Percentiles rank a stretch among this genome's conserved stretches.
These are phyloP conservation scores for Castor canadensis DNA, from an alignment of 2,113 vertebrate species.

Conservation along the genomic window DNA sequence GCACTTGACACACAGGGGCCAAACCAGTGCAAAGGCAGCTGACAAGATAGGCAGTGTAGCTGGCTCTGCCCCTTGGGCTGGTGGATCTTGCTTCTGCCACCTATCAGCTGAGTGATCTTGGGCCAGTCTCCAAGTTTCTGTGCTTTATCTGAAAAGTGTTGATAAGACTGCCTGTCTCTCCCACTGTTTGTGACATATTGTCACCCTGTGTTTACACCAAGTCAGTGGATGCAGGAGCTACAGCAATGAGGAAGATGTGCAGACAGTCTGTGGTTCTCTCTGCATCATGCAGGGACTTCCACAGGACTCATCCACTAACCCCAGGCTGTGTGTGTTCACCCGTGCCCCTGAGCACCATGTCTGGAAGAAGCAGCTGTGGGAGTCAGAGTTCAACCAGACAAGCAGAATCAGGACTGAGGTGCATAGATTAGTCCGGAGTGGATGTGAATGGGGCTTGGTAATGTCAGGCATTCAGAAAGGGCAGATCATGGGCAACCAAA, in stretches of 20 bases:
- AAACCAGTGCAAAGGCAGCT: not conserved
- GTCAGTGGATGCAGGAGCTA: not conserved
- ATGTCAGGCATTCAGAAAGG: not conserved
- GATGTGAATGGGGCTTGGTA: not conserved
- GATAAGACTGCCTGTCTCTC: not conserved
- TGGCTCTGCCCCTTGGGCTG: not conserved
- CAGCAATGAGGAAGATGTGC: accelerated
- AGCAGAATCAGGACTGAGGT: not conserved
- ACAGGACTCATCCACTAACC: not conserved
- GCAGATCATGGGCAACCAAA: not conserved
- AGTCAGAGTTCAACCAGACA: not conserved
- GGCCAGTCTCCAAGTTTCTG: not conserved
- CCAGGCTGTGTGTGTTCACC: no score
- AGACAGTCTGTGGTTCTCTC: not conserved
- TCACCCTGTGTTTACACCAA: not conserved
- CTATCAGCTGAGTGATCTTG: not conserved
- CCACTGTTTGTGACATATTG: not conserved
- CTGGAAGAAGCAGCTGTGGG: not conserved
- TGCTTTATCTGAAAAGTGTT: not conserved
- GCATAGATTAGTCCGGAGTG: not conserved
- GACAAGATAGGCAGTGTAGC: not conserved
- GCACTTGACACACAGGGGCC: not conserved
- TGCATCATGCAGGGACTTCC: not conserved
- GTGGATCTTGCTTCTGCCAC: accelerated
- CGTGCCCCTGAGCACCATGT: accelerated